These are phyloP conservation scores for Solenopsis invicta DNA, from an alignment of 1,140 invertebrate genomes.

Conservation along the genomic window DNA sequence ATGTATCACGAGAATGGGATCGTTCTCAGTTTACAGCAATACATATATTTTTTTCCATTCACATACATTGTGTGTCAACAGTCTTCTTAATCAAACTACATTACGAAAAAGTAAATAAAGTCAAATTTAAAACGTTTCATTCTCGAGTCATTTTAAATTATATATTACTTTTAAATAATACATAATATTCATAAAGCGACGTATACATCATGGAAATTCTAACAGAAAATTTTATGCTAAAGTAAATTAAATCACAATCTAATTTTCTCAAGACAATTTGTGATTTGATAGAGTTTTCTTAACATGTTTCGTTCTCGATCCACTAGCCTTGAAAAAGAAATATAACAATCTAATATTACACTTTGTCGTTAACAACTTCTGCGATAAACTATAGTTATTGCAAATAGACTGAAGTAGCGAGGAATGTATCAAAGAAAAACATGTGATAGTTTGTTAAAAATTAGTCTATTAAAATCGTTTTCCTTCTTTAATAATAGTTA, in stretches of 20 bases:
- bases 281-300: no score
- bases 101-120: constrained; percentile 11
- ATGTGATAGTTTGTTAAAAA: constrained; percentile 28
- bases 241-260: neutral
- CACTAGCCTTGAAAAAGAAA: constrained; percentile 63
- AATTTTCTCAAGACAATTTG: neutral
- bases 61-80: neutral
- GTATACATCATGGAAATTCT: neutral
- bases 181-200: constrained; percentile 1
- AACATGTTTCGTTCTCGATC: no score
- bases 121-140: neutral
- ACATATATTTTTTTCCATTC: neutral
- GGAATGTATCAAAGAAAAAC: constrained; percentile 14
- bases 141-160: neutral
- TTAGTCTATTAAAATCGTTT: constrained; percentile 49
- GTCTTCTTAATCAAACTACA: neutral
- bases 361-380: constrained; percentile 46
- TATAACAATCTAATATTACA: constrained; percentile 80
- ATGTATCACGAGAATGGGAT: constrained; percentile 15
- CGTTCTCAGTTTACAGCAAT: constrained; percentile 10
- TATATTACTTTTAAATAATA: neutral
- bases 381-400: neutral
- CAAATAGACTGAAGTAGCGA: neutral
- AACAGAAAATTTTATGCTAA: neutral
- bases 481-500: constrained; percentile 24